These are phyloP conservation scores for Orthosia gothica DNA, from an alignment of 2,888 invertebrate genomes.

Conservation along the genomic window DNA sequence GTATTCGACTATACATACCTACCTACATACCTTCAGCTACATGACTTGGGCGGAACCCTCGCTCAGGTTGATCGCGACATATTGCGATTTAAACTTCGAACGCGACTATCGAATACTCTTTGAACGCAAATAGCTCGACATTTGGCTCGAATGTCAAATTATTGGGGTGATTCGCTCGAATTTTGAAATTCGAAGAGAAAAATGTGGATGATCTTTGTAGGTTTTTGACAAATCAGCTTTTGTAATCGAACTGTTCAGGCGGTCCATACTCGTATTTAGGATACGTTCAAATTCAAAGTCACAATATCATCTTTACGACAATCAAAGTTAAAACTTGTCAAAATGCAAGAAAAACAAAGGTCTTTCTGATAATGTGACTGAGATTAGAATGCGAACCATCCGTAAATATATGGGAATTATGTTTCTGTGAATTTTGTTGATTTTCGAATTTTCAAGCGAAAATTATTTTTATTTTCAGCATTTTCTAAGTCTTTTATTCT, in stretches of 20 bases:
- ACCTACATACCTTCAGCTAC: slow-evolving; percentile 54
- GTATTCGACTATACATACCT: slow-evolving; percentile 8
- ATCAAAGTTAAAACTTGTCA: too few relatives aligned
- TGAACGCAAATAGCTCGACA: slow-evolving; percentile 44
- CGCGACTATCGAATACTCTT: slow-evolving; percentile 60
- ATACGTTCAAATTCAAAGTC: too few relatives aligned
- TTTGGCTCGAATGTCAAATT: slow-evolving; percentile 42
- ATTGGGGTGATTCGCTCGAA: slow-evolving; percentile 5
- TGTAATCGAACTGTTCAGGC: too few relatives aligned
- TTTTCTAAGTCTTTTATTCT: background rate
- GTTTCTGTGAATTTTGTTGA: too few relatives aligned
- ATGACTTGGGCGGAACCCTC: slow-evolving; percentile 71
- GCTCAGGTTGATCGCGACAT: slow-evolving; percentile 68
- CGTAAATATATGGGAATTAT: too few relatives aligned
- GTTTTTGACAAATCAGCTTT: slow-evolving; percentile 1
- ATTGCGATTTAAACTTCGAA: slow-evolving; percentile 68
- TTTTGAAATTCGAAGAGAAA: slow-evolving; percentile 8
- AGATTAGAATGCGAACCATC: too few relatives aligned
- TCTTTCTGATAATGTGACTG: too few relatives aligned
- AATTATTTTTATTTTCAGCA: too few relatives aligned
- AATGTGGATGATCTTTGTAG: background rate
- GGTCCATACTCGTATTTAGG: too few relatives aligned
- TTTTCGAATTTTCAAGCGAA: too few relatives aligned
- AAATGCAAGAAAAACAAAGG: too few relatives aligned
- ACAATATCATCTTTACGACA: too few relatives aligned